Evolutionary conservation across 2,888 invertebrate genomes (phyloP), one percentile per base, ranked within the genome.

Genomic region (Campoplex nolae): DNA sequence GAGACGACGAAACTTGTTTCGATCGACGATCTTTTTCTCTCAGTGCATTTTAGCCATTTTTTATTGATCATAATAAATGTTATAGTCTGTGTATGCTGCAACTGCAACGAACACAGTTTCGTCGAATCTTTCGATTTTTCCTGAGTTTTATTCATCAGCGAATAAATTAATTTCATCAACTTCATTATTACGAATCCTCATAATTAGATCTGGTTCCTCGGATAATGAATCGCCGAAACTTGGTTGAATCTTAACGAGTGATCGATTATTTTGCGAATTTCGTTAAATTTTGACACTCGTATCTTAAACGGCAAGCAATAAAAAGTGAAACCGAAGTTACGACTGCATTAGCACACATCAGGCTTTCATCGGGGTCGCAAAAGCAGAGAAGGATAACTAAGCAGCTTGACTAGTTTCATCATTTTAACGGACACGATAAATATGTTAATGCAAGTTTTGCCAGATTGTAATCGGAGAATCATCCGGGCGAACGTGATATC

Each of bases 381-480:
- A 23, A 23, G 18, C 6, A 45, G 67, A 71, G 11, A 56, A 18
- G 23, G 28, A 51, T 18, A 16, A 48, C 28, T 42, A 48, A 76
- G 86, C 75, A 56, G 75, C 80, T 80, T 56, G 70, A 79, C 75
- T 71, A 80, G 86, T 86, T 86, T 83, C 83, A 76, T 86, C 73
- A 83, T 83, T 79, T 83, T 32, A 67, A 76, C 56, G 74, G 48
- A 16, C 85, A 71, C 54, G 70, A 86, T 80, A 45, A 83, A 86
- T 76, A 86, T 86, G 83, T 73, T 80, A 86, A 86, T 83, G 67
- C 73, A 76, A 80, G 48, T 86, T 83, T 86, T 76, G 79, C 70
- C 65, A 71, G 79, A 86, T 83, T 70, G 86, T 86, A 86, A 86
- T 86, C 83, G 80, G 86, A 86, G 83, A 86, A 76, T 83, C 86